Evolutionary conservation across 2,888 invertebrate species (phyloP).

Genomic region (Octodonta nipae): DNA sequence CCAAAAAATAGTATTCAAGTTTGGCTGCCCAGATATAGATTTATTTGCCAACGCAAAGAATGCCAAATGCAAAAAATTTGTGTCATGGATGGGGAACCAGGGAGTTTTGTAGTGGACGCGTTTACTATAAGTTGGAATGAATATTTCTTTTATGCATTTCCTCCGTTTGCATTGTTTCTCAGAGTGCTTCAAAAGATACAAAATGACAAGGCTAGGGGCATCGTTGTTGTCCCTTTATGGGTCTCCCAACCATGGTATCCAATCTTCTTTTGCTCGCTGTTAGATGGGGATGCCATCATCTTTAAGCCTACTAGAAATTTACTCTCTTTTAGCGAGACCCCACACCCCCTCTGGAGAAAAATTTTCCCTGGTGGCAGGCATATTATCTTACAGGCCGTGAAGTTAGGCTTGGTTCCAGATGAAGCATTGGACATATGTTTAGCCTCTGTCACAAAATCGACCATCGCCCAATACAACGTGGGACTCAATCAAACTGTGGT

Average conservation of each 20-base stretch:
- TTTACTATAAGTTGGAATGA: constrained; percentile 15
- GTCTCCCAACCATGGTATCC: background rate
- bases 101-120: constrained; percentile 16
- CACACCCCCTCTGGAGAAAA: background rate
- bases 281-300: background rate
- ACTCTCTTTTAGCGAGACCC: background rate
- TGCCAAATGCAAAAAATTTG: constrained; percentile 11
- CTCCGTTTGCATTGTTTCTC: constrained; percentile 18
- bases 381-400: background rate
- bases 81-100: constrained; percentile 19
- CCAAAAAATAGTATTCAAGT: background rate
- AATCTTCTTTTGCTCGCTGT: background rate
- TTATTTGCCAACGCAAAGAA: constrained; percentile 8
- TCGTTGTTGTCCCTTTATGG: background rate
- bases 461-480: background rate
- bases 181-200: constrained; percentile 20
- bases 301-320: background rate
- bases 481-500: constrained; percentile 4
- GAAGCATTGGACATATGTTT: constrained; percentile 1
- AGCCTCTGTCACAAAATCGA: background rate
- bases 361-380: background rate
- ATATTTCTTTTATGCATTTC: constrained; percentile 8
- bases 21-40: constrained; percentile 8
- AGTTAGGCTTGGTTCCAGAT: background rate
- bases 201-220: constrained; percentile 18